Evolutionary conservation across 2,113 vertebrate species (phyloP).

Genomic region (Caloenas nicobarica): DNA sequence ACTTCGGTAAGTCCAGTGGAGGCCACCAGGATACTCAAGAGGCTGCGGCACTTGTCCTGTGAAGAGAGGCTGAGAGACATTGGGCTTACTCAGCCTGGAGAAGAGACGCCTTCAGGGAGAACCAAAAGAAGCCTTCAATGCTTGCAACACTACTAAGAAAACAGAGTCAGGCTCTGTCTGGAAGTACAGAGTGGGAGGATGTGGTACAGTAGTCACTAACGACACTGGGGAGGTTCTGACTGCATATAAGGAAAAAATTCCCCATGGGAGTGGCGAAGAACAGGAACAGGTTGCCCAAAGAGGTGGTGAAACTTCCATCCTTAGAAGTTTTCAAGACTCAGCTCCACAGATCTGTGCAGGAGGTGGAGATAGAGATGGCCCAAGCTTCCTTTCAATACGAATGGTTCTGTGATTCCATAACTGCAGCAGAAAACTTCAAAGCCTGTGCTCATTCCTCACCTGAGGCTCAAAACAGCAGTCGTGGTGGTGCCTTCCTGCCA

Average conservation of each 20-base stretch:
- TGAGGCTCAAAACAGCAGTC: neutral
- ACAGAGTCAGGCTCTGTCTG: neutral
- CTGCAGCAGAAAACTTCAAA: neutral
- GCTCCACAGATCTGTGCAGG: neutral
- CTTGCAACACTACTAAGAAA: neutral
- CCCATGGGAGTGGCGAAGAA: neutral
- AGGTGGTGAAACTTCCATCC: neutral
- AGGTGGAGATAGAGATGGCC: neutral
- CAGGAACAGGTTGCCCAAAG: neutral
- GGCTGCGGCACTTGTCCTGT: neutral
- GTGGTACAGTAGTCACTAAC: neutral
- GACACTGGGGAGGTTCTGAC: neutral
- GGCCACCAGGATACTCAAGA: neutral
- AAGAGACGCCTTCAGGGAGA: neutral
- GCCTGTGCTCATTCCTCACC: neutral
- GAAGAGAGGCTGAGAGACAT: neutral
- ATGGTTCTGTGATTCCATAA: neutral
- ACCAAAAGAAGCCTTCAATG: neutral
- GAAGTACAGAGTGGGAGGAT: neutral
- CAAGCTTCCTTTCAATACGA: neutral
- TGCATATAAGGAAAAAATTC: neutral
- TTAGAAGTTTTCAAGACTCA: neutral
- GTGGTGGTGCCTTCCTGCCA: neutral
- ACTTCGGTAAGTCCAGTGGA: neutral
- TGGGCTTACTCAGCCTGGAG: neutral